A percentile compares a stretch with the other conserved stretches of the same genome.
These are phyloP conservation scores for Lineus longissimus DNA, from an alignment of 1,140 invertebrate species.

Conservation along the genomic window DNA sequence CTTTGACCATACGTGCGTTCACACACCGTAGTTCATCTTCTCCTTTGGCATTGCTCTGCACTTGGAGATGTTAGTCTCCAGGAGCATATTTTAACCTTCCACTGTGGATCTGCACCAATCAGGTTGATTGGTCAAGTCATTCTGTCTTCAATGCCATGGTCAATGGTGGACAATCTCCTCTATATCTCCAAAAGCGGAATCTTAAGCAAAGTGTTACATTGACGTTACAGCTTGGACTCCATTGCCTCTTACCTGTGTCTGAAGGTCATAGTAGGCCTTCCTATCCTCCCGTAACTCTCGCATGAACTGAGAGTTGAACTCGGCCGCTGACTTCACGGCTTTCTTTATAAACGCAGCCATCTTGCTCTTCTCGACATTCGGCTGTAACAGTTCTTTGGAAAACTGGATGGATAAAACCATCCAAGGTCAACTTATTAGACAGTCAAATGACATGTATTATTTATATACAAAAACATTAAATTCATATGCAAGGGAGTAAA, in stretches of 20 bases:
- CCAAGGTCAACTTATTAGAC: not conserved
- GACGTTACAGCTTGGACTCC: not conserved
- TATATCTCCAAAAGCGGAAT: too few relatives aligned
- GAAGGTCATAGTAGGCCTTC: slow-evolving; percentile 55
- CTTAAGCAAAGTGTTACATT: not conserved
- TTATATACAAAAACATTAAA: not conserved
- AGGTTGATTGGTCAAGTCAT: too few relatives aligned
- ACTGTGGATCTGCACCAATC: too few relatives aligned
- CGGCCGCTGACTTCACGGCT: slow-evolving; percentile 78
- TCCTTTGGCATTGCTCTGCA: too few relatives aligned
- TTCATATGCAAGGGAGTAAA: not conserved
- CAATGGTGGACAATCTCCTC: too few relatives aligned
- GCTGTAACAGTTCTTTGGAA: slow-evolving; percentile 23
- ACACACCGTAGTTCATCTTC: too few relatives aligned
- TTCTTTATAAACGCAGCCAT: slow-evolving; percentile 71
- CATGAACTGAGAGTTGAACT: slow-evolving; percentile 86
- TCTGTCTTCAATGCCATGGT: too few relatives aligned
- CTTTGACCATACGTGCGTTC: slow-evolving; percentile 15
- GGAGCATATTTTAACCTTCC: too few relatives aligned
- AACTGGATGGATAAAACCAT: slow-evolving; percentile 3
- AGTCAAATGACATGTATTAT: not conserved
- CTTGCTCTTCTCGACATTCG: slow-evolving; percentile 54
- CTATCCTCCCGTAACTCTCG: slow-evolving; percentile 68
- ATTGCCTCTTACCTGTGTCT: slow-evolving; percentile 50
- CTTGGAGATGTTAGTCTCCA: too few relatives aligned